Evolutionary conservation across 2,888 invertebrate species (phyloP), one percentile per base, ranked within the genome.

Genomic region (Stenodema calcarata): DNA sequence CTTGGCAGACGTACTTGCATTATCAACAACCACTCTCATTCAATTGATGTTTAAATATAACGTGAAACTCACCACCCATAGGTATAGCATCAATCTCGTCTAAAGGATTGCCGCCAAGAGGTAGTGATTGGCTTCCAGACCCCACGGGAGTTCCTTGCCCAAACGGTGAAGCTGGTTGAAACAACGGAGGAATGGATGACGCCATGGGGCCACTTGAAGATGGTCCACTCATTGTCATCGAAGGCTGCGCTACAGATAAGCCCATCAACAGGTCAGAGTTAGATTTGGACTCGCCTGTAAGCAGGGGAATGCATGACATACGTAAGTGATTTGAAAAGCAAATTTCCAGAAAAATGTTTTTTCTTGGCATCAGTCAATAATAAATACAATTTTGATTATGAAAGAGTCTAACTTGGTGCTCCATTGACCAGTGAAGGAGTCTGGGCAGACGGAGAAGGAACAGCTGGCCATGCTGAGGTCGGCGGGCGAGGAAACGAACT

Each of bases 201-300:
- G 82, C 14, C 82, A 69, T 82, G 12, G 42, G 42, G 12, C 82
- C 82, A 12, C 69, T n/a, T 28, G 70, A 62, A 69, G 23, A 30
- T 12, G 69, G 41, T 14, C 69, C 62, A 27, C 62, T n/a, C 35
- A 62, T 35, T 9, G 75, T 28, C n/a, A 30, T 9, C 27, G 50
- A 83, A 18, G 84, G 14, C 47, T 47, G 76, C 4, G 27, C 30
- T 2, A 86, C 35, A 14, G 73, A 70, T 41, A 90, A 85, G 12
- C 89, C 89, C 86, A 89, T 86, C 62, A 90, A 87, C 18, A 90
- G 88, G 79, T 90, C 90, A 27, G 90, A 73, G 83, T 90, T 90
- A 6, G 89, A 89, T 75, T 82, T 75, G 9, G 87, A 82, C 41
- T 86, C 87, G 35, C 35, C 84, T 83, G 78, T 11, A 81, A 73